These are phyloP conservation scores for Sylvilagus bachmani DNA, from an alignment of 2,113 vertebrate species.

Conservation along the genomic window DNA sequence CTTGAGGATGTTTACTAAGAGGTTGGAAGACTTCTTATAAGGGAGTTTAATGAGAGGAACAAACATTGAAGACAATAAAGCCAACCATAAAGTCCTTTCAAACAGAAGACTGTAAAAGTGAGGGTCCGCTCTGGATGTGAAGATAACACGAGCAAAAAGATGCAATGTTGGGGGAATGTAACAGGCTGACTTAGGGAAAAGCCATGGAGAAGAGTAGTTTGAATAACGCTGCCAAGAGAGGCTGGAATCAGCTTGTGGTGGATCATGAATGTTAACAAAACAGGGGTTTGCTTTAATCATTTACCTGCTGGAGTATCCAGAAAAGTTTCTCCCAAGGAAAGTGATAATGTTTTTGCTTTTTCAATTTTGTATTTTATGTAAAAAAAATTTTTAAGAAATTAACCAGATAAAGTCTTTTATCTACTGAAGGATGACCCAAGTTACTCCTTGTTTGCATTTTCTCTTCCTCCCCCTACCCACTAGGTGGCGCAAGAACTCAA, in stretches of 20 bases:
- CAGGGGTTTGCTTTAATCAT: background rate
- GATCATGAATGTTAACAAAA: background rate
- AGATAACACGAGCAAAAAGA: background rate
- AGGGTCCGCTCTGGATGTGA: background rate
- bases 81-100: background rate
- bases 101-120: background rate
- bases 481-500: slow-evolving; percentile 80
- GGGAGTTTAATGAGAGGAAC: background rate
- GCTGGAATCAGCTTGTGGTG: background rate
- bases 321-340: background rate
- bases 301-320: background rate
- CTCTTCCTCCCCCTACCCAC: slow-evolving; percentile 45
- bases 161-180: background rate
- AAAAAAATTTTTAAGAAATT: slow-evolving; percentile 9
- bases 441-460: background rate
- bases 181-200: background rate
- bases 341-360: background rate
- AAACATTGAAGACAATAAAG: background rate
- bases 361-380: background rate
- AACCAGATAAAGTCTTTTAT: background rate
- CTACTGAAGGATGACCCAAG: background rate
- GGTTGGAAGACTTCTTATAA: background rate
- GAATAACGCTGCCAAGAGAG: background rate
- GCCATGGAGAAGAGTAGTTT: background rate
- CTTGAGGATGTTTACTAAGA: background rate